phyloP scores from a whole-genome alignment of 2,888 invertebrate species.

The Conchocele bisecta region DNA sequence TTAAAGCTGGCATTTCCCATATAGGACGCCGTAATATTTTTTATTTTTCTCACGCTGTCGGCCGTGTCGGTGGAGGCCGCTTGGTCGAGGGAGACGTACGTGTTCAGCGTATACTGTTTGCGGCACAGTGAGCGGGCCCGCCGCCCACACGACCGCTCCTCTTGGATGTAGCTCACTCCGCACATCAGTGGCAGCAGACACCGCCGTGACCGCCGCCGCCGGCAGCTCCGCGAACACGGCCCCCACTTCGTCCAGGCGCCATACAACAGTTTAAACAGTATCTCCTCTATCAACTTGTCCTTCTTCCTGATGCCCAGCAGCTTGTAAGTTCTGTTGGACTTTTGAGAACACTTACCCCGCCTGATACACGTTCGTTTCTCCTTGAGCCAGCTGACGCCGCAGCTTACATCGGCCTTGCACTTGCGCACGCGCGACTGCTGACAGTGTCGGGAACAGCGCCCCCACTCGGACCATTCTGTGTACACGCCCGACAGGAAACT shows the following conservation, averaged over 20 bases:
- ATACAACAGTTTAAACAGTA: constrained; percentile 81
- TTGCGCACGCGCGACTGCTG: constrained; percentile 78
- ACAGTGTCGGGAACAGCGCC: constrained; percentile 77
- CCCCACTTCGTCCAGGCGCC: constrained; percentile 92
- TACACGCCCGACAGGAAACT: constrained; percentile 68
- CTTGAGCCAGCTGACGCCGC: constrained; percentile 76
- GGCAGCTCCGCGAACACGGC: constrained; percentile 90
- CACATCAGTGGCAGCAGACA: constrained; percentile 90
- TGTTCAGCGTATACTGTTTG: constrained; percentile 58
- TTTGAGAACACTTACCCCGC: constrained; percentile 58
- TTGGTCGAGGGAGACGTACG: constrained; percentile 18
- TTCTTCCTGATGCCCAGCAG: constrained; percentile 64
- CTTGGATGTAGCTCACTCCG: constrained; percentile 89
- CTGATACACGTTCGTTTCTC: constrained; percentile 76
- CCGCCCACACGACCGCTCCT: constrained; percentile 94
- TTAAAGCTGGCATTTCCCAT: background rate
- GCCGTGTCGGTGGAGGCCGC: background rate
- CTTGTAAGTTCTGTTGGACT: constrained; percentile 62
- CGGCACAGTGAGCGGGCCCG: constrained; percentile 92
- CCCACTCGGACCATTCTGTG: constrained; percentile 78
- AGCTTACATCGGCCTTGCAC: constrained; percentile 68
- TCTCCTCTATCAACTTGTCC: constrained; percentile 70
- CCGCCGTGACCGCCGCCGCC: constrained; percentile 89
- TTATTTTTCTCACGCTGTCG: constrained; percentile 18
- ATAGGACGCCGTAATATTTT: constrained; percentile 9